These are phyloP conservation scores for Aporophyla nigra DNA, from an alignment of 2,888 invertebrate genomes.

Conservation along the genomic window DNA sequence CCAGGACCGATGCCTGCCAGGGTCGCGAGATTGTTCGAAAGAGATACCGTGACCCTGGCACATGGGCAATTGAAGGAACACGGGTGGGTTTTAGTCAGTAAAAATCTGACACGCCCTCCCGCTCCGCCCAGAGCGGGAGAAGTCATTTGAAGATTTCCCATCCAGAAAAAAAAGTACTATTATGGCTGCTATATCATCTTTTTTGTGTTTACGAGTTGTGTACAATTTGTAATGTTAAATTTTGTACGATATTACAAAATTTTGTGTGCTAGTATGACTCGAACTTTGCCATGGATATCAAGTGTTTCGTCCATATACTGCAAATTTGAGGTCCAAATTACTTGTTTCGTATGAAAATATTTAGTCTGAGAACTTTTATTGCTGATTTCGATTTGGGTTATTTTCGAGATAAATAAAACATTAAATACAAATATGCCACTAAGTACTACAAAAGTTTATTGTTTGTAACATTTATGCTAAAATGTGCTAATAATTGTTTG, in stretches of 20 bases:
- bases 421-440: not conserved
- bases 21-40: too few species aligned
- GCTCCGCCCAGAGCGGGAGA: too few species aligned
- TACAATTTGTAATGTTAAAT: not conserved
- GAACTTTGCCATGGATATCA: not conserved
- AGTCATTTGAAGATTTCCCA: too few species aligned
- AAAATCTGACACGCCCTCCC: too few species aligned
- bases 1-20: too few species aligned
- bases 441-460: not conserved
- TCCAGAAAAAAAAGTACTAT: too few species aligned
- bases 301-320: not conserved
- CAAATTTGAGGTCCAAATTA: constrained; percentile 25
- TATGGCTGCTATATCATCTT: too few species aligned
- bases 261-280: not conserved
- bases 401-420: constrained; percentile 15
- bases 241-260: not conserved
- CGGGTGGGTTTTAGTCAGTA: too few species aligned
- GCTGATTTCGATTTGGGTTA: constrained; percentile 19
- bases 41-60: too few species aligned
- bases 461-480: not conserved
- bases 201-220: too few species aligned
- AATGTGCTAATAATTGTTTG: constrained; percentile 32
- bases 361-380: constrained; percentile 46
- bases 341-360: constrained; percentile 31
- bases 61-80: too few species aligned